Base-by-base conservation (phyloP, 2,797 vertebrate species). In the Anguilla pacifica region DNA sequence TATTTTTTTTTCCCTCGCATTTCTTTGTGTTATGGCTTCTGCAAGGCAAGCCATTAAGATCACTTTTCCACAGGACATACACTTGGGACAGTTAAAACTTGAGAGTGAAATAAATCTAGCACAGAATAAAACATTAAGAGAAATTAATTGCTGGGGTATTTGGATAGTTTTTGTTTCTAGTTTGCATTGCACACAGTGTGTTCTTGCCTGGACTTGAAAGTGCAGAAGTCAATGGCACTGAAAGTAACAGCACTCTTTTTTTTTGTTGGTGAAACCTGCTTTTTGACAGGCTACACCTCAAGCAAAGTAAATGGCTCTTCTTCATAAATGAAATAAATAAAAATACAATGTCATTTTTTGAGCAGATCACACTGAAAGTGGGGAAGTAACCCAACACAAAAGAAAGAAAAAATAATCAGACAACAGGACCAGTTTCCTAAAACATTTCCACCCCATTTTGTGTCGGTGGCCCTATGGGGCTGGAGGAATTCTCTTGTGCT, bases 271-370 rank as follows among this genome's bases (percentile, higher is more conserved):
- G 6, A 81, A 95, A 95, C 94, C 93, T 93, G 94, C 95, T 95
- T 90, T 92, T 93, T 93, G 95, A 95, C 93, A 94, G 93, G 93
- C 94, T 95, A 92, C 93, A 95, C 95, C 95, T 93, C 92, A 86
- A 94, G 96, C 94, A 90, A 94, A 96, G 95, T 96, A 94, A 89
- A 96, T 95, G 96, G 95, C 93, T 57, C 43, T 49, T 57, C 61
- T 86, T 70, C 22, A 19, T 35, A 35, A 35, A 35, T 35, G 43
- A 35, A 85, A 59, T 2, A 89, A 28, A 91, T 87, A 83, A 55
- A 11, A 84, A 43, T 83, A 86, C 89, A 91, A 90, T 51, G 87
- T 82, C 46, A 92, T 93, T 91, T 85, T 92, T 93, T 90, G 49
- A 85, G 87, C 85, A 70, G 85, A 89, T 85, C 88, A 82, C 84